phyloP scores from a whole-genome alignment of 2,797 vertebrate genomes.

The Coreius guichenoti region DNA sequence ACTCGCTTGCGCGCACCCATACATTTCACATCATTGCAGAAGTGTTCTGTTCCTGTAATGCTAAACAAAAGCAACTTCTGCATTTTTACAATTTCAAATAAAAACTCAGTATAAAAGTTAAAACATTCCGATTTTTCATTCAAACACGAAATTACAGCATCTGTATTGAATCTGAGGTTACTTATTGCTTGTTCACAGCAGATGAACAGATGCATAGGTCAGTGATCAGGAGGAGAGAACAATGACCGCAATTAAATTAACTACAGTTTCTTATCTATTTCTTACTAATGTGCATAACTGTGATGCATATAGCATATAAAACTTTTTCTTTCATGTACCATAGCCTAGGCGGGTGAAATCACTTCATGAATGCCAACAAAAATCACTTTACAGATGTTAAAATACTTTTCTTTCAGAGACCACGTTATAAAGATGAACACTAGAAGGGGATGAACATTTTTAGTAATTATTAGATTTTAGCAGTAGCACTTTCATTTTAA shows the following conservation, averaged over 20 bases:
- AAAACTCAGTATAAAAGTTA: background rate
- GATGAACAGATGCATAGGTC: constrained; percentile 16
- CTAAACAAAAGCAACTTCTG: background rate
- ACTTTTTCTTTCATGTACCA: background rate
- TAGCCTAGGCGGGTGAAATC: background rate
- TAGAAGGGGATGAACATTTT: background rate
- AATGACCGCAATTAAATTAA: background rate
- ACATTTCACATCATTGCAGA: background rate
- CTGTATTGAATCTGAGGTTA: background rate
- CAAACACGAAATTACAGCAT: background rate
- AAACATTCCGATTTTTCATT: background rate
- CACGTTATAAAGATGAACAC: background rate
- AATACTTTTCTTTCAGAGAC: background rate
- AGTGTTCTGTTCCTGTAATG: background rate
- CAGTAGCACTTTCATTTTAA: background rate
- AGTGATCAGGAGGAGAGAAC: background rate
- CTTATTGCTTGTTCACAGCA: background rate
- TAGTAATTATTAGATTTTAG: background rate
- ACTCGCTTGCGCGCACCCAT: background rate
- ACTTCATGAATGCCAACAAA: background rate
- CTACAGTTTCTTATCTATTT: background rate
- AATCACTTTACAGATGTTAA: background rate
- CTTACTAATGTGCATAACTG: background rate
- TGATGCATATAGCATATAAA: background rate
- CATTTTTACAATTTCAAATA: constrained; percentile 1